Evolutionary conservation across 2,888 invertebrate species (phyloP), one percentile per base, ranked within the genome.

Genomic region (Drosophila koepferae): DNA sequence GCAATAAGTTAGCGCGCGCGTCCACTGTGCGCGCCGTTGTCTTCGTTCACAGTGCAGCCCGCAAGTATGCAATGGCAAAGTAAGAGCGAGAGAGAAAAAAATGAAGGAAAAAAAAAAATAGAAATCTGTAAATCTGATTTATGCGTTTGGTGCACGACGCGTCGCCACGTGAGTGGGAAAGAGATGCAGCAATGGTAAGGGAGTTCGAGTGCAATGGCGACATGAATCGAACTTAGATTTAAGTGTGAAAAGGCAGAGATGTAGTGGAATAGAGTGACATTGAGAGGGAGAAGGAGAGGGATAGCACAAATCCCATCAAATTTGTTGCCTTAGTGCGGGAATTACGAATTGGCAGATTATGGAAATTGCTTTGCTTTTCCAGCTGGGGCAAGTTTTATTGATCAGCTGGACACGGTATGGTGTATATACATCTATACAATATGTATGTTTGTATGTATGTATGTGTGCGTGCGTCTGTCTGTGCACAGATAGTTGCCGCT

Each of bases 321-420:
- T 87, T 87, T 89, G 89, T 77, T 78, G 80, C 83, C 83, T 80
- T 72, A 77, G 81, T 77, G 77, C 78, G 80, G 78, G 76, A 80
- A 88, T 91, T 90, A 89, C 87, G 83, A 81, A 85, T 90, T 78
- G 81, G 73, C 72, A 84, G 87, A 88, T 89, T 90, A 90, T 90
- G 87, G 89, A 86, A 90, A 91, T 87, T 51, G 68, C 60, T 71
- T 55, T 41, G 66, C 38, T 20, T 20, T 8, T 71, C 46, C 82
- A 85, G 83, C 75, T 85, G 86, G 72, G 51, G 68, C 69, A 72
- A 81, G 68, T 65, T 66, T 75, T 80, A 80, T 80, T 73, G 80
- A 77, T 67, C 78, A 77, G 80, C 72, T 55, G 74, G 74, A 73
- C 69, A 64, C 31, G 48, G 64, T 43, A 67, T 49, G 43, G 62